Evolutionary conservation across 2,113 vertebrate genomes (phyloP).

Genomic region (Fulmarus glacialis): DNA sequence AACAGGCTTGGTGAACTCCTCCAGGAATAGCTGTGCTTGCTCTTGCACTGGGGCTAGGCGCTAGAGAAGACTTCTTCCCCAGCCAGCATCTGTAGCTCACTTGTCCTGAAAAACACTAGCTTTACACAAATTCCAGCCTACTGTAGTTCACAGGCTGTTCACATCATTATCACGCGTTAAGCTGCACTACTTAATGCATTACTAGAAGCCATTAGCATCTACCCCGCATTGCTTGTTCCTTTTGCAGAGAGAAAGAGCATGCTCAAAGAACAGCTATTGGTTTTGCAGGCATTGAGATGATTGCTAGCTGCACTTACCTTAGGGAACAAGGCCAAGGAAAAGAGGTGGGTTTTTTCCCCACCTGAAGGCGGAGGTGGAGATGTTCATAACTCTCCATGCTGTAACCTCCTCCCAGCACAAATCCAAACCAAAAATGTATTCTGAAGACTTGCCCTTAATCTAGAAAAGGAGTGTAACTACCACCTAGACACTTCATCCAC

Average conservation of each 20-base stretch:
- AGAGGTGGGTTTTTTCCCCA: rapidly evolving
- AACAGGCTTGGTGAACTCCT: neutral
- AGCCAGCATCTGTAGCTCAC: neutral
- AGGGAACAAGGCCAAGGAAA: neutral
- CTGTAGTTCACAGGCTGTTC: neutral
- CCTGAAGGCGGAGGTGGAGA: rapidly evolving
- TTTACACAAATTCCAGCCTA: neutral
- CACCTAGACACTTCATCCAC: neutral
- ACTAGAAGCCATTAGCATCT: neutral
- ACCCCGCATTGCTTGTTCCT: neutral
- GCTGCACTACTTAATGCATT: neutral
- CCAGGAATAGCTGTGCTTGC: neutral
- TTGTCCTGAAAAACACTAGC: neutral
- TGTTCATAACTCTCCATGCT: neutral
- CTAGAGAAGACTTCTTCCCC: neutral
- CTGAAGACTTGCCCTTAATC: rapidly evolving
- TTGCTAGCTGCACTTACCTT: neutral
- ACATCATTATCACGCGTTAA: neutral
- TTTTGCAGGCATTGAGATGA: neutral
- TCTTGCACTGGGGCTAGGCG: neutral
- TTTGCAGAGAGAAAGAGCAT: neutral
- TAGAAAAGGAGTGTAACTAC: neutral
- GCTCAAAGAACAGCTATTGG: rapidly evolving
- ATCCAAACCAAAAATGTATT: neutral
- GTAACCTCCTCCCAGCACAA: neutral